These are phyloP conservation scores for Anoplopoma fimbria DNA, from an alignment of 2,113 vertebrate genomes.

Conservation along the genomic window DNA sequence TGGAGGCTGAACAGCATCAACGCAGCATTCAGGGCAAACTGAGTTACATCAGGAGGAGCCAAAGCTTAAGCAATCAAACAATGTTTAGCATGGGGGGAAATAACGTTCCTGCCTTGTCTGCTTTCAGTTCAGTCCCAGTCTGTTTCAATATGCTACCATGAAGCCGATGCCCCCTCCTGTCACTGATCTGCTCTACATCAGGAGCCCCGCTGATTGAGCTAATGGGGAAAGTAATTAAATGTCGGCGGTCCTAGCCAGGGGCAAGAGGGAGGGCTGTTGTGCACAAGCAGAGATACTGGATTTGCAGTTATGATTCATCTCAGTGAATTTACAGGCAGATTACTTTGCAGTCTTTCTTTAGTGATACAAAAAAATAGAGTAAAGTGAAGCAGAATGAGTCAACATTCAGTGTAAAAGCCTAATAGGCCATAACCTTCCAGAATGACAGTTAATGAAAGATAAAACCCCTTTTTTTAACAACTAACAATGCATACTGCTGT, in stretches of 20 bases:
- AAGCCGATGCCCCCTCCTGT: slow-evolving; percentile 22
- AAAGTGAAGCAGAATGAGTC: slow-evolving; percentile 11
- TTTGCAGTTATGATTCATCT: slow-evolving; percentile 35
- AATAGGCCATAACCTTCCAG: slow-evolving; percentile 4
- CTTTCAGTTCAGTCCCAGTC: slow-evolving; percentile 11
- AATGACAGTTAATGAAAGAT: neutral
- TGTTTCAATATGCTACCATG: slow-evolving; percentile 30
- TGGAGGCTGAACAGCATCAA: slow-evolving; percentile 5
- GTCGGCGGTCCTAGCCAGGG: slow-evolving; percentile 36
- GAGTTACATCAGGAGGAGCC: slow-evolving; percentile 26
- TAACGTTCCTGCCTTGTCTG: slow-evolving; percentile 23
- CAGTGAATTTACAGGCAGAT: neutral
- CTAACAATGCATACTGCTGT: neutral
- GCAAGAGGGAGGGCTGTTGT: slow-evolving; percentile 47
- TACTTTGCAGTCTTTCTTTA: neutral
- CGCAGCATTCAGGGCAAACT: slow-evolving; percentile 11
- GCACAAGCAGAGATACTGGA: slow-evolving; percentile 27
- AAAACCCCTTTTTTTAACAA: neutral
- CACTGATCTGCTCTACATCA: slow-evolving; percentile 43
- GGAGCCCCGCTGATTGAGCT: slow-evolving; percentile 59
- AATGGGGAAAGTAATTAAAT: slow-evolving; percentile 72
- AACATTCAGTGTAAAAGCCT: slow-evolving; percentile 46
- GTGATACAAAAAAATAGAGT: neutral
- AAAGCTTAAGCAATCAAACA: slow-evolving; percentile 53
- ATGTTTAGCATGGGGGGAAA: slow-evolving; percentile 50